phyloP scores from a whole-genome alignment of 2,888 invertebrate species.

The Geophilus truncorum region DNA sequence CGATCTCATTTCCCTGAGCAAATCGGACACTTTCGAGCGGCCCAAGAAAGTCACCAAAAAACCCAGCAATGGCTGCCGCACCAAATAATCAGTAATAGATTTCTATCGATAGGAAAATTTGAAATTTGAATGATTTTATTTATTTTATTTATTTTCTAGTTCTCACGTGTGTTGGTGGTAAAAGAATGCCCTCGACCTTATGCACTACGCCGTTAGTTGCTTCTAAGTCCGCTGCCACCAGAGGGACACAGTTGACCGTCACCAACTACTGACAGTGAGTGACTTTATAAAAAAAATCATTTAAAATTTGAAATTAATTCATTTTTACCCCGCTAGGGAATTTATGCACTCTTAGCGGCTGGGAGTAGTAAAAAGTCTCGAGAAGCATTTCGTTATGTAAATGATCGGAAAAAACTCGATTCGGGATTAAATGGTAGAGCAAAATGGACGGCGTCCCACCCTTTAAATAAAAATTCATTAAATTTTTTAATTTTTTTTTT shows the following conservation, averaged over 20 bases:
- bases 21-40: constrained; percentile 35
- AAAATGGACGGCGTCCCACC: constrained; percentile 36
- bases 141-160: background rate
- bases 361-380: constrained; percentile 23
- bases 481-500: background rate
- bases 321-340: constrained; percentile 35
- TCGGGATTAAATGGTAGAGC: constrained; percentile 37
- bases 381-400: constrained; percentile 31
- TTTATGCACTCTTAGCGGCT: constrained; percentile 34
- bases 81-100: constrained; percentile 36
- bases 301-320: background rate
- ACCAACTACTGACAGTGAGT: constrained; percentile 35
- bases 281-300: background rate
- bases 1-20: constrained; percentile 36
- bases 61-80: constrained; percentile 30
- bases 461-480: background rate
- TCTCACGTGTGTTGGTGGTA: constrained; percentile 36
- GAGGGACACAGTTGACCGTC: constrained; percentile 39
- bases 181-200: constrained; percentile 36
- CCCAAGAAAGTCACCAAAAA: constrained; percentile 32
- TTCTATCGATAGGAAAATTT: background rate
- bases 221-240: constrained; percentile 37
- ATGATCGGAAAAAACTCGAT: constrained; percentile 32
- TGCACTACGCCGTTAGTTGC: constrained; percentile 39
- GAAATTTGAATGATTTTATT: background rate